Evolutionary conservation across 1,140 invertebrate species (phyloP).

Genomic region (Lethrus apterus): DNA sequence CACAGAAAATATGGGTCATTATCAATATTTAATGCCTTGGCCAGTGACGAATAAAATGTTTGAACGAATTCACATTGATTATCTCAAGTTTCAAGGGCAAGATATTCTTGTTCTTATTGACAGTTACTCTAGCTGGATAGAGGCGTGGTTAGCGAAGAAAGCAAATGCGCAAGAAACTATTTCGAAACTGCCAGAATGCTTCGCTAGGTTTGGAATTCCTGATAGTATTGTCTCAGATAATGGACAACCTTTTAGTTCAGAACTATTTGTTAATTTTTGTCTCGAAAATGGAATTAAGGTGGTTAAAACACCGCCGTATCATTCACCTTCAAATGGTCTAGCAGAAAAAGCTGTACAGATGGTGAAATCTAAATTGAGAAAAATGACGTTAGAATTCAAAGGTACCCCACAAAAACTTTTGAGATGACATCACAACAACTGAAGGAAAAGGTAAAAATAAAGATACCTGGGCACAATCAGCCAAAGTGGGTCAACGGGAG

Average conservation of each 20-base stretch:
- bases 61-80: slow-evolving; percentile 9
- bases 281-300: slow-evolving; percentile 38
- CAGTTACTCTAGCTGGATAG: slow-evolving; percentile 18
- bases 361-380: slow-evolving; percentile 1
- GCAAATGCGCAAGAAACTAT: slow-evolving; percentile 16
- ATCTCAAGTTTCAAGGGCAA: neutral
- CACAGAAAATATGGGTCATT: too few relatives aligned
- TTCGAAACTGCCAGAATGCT: slow-evolving; percentile 17
- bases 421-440: too few relatives aligned
- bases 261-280: slow-evolving; percentile 40
- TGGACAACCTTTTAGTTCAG: slow-evolving; percentile 40
- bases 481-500: too few relatives aligned
- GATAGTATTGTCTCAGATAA: slow-evolving; percentile 41
- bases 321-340: slow-evolving; percentile 42
- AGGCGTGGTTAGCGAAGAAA: slow-evolving; percentile 15
- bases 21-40: too few relatives aligned
- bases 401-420: too few relatives aligned
- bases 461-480: too few relatives aligned
- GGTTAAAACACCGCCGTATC: slow-evolving; percentile 35
- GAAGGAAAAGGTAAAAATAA: too few relatives aligned
- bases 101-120: slow-evolving; percentile 13
- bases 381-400: too few relatives aligned
- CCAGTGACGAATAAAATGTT: slow-evolving; percentile 1
- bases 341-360: slow-evolving; percentile 35
- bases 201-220: slow-evolving; percentile 34